phyloP scores from a whole-genome alignment of 1,140 invertebrate species.

The Atopsyche davidsoni region DNA sequence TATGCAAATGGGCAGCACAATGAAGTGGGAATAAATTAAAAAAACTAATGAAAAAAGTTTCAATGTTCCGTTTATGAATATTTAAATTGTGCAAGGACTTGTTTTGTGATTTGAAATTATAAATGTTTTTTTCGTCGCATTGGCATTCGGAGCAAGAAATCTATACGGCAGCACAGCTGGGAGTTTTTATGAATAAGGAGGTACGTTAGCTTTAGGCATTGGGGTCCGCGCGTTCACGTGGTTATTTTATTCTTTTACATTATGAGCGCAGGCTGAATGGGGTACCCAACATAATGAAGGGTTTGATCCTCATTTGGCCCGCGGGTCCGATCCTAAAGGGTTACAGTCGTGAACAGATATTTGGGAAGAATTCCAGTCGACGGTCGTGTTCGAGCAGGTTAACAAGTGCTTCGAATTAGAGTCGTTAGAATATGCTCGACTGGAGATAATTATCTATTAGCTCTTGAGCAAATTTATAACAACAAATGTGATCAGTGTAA shows the following conservation, averaged over 20 bases:
- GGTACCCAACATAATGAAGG: slow-evolving; percentile 22
- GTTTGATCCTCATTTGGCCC: slow-evolving; percentile 23
- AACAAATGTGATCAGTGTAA: too few species aligned
- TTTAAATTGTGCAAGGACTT: slow-evolving; percentile 19
- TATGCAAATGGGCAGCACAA: slow-evolving; percentile 17
- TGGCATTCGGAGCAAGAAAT: slow-evolving; percentile 5
- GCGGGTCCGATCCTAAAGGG: slow-evolving; percentile 15
- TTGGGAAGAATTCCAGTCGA: slow-evolving; percentile 12
- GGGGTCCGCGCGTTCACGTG: slow-evolving; percentile 23
- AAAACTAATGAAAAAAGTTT: slow-evolving; percentile 18
- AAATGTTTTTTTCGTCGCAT: slow-evolving; percentile 14
- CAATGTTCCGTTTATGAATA: slow-evolving; percentile 24
- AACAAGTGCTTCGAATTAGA: slow-evolving; percentile 19
- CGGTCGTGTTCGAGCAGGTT: slow-evolving; percentile 10
- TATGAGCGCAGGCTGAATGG: slow-evolving; percentile 13
- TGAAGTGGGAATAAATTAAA: slow-evolving; percentile 8
- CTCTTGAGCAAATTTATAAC: too few species aligned
- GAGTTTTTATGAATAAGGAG: slow-evolving; percentile 16
- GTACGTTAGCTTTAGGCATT: slow-evolving; percentile 4
- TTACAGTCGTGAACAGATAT: slow-evolving; percentile 4
- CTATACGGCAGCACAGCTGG: slow-evolving; percentile 18
- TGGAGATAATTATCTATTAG: background rate
- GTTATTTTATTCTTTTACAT: slow-evolving; percentile 26
- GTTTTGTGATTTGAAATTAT: slow-evolving; percentile 7
- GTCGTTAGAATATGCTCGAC: background rate